Evolutionary conservation across 2,888 invertebrate species (phyloP).

Genomic region (Lycaena phlaeas): DNA sequence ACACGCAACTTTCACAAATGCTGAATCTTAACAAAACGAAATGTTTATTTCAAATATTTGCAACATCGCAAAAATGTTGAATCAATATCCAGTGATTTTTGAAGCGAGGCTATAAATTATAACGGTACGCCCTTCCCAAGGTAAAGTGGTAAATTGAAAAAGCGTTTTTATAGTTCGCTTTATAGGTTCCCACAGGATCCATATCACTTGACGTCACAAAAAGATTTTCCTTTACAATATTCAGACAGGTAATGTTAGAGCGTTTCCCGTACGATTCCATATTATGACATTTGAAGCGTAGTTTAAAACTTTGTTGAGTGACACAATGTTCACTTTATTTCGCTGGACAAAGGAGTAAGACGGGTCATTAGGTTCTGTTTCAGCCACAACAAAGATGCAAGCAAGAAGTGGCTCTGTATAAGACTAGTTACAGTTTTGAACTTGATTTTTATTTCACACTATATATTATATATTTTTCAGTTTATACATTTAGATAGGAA

Average conservation of each 20-base stretch:
- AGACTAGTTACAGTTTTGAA: too few relatives aligned
- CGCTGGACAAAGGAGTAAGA: too few relatives aligned
- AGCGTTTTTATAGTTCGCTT: conserved; percentile 46
- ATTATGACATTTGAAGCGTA: neutral
- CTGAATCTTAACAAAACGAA: neutral
- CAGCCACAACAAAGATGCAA: too few relatives aligned
- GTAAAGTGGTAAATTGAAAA: conserved; percentile 51
- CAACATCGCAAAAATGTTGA: neutral
- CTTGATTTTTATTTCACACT: too few relatives aligned
- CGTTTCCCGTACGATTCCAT: neutral
- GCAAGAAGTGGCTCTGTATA: too few relatives aligned
- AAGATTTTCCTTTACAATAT: conserved; percentile 23
- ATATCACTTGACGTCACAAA: conserved; percentile 29
- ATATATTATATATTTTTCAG: too few relatives aligned
- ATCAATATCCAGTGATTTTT: conserved; percentile 1
- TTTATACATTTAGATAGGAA: too few relatives aligned
- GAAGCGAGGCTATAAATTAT: conserved; percentile 24
- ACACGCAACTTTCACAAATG: too few relatives aligned
- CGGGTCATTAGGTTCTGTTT: too few relatives aligned
- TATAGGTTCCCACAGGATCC: conserved; percentile 33
- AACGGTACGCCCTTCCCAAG: conserved; percentile 21
- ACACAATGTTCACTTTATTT: neutral
- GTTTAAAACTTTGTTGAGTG: neutral
- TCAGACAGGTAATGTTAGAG: neutral
- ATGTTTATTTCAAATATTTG: neutral